Conservation (phyloP, 2,888 invertebrate species). For the Hypercompe scribonia region DNA sequence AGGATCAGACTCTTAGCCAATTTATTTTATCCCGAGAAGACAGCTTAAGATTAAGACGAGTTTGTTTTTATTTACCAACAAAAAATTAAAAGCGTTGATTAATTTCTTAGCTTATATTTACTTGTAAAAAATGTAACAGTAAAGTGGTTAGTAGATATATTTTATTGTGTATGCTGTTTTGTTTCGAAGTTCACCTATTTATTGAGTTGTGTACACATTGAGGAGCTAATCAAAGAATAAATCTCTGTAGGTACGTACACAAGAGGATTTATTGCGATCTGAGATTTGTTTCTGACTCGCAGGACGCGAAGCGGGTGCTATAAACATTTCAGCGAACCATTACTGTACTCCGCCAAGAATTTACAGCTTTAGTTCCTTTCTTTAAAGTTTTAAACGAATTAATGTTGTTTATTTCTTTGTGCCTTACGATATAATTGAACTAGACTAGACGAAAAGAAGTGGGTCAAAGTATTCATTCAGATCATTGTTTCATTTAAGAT, state of each 20-base stretch:
- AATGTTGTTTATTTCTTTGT: slow-evolving; percentile 61
- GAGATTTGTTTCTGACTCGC: slow-evolving; percentile 73
- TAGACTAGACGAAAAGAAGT: slow-evolving; percentile 35
- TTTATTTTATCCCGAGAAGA: slow-evolving; percentile 49
- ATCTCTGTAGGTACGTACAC: slow-evolving; percentile 64
- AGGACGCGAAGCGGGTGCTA: slow-evolving; percentile 68
- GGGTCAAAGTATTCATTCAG: slow-evolving; percentile 29
- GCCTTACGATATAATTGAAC: slow-evolving; percentile 53
- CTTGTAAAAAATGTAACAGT: neutral
- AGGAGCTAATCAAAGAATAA: slow-evolving; percentile 78
- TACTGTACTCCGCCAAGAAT: slow-evolving; percentile 70
- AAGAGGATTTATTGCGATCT: slow-evolving; percentile 74
- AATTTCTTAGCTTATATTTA: slow-evolving; percentile 23
- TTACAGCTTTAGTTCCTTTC: slow-evolving; percentile 70
- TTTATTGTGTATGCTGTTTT: slow-evolving; percentile 4
- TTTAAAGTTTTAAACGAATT: slow-evolving; percentile 74
- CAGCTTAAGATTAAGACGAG: slow-evolving; percentile 51
- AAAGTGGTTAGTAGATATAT: neutral
- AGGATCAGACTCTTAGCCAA: slow-evolving; percentile 49
- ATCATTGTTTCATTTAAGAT: slow-evolving; percentile 17
- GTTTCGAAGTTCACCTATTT: slow-evolving; percentile 40
- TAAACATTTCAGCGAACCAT: slow-evolving; percentile 80
- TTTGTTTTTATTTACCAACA: slow-evolving; percentile 37
- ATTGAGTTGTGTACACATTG: slow-evolving; percentile 56
- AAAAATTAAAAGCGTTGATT: slow-evolving; percentile 21